Conservation (phyloP, 2,113 vertebrate genomes). For the Scomber scombrus region DNA sequence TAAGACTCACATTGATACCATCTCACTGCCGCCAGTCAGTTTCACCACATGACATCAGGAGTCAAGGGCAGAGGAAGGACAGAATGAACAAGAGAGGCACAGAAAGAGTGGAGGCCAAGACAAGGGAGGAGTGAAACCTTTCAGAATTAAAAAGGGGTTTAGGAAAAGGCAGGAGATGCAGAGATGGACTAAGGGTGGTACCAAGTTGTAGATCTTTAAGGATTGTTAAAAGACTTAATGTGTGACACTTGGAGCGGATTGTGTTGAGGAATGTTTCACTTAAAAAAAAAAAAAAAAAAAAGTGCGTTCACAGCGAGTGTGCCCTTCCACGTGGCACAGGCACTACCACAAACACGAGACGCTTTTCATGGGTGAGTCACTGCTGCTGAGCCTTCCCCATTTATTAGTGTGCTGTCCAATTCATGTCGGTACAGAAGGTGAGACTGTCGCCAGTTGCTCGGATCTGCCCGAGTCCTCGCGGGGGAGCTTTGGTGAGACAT, state of each 20-base stretch:
- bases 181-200: not conserved
- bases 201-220: not conserved
- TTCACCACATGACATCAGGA: slow-evolving; percentile 34
- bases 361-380: slow-evolving; percentile 13
- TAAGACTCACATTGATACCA: slow-evolving; percentile 41
- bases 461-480: slow-evolving; percentile 24
- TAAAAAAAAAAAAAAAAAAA: not conserved
- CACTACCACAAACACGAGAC: slow-evolving; percentile 13
- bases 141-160: not conserved
- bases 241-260: not conserved
- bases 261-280: slow-evolving; percentile 19
- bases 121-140: not conserved
- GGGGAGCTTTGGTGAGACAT: slow-evolving; percentile 56
- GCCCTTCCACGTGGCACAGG: slow-evolving; percentile 22
- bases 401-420: slow-evolving; percentile 30
- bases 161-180: not conserved
- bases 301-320: slow-evolving; percentile 6
- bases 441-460: slow-evolving; percentile 21
- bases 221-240: not conserved
- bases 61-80: slow-evolving; percentile 24
- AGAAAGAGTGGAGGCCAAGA: not conserved
- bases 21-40: slow-evolving; percentile 26
- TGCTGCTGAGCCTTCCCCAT: slow-evolving; percentile 29
- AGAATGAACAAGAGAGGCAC: not conserved
- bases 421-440: slow-evolving; percentile 34